These are phyloP conservation scores for Eupsilia transversa DNA, from an alignment of 2,888 invertebrate genomes.

Conservation along the genomic window DNA sequence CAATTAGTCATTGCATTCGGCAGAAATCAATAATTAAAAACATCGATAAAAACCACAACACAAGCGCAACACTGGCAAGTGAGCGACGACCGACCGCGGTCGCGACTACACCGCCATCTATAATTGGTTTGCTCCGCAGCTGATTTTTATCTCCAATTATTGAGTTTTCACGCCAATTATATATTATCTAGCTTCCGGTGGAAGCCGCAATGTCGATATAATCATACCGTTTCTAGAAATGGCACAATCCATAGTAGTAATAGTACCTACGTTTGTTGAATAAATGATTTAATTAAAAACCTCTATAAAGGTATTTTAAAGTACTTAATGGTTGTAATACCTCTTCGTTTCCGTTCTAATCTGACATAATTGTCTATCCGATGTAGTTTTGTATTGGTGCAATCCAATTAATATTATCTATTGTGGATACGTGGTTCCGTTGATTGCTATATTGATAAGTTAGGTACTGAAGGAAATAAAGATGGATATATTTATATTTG, in stretches of 20 bases:
- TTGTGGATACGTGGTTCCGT: neutral
- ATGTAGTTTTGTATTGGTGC: constrained; percentile 9
- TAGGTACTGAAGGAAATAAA: neutral
- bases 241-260: constrained; percentile 62
- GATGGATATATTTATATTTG: neutral
- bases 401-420: neutral
- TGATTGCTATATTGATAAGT: neutral
- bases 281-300: constrained; percentile 66
- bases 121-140: constrained; percentile 87
- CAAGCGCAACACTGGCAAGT: constrained; percentile 69
- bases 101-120: constrained; percentile 83
- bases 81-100: constrained; percentile 74
- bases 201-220: constrained; percentile 81
- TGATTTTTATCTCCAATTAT: constrained; percentile 90
- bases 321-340: constrained; percentile 33
- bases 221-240: constrained; percentile 74
- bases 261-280: constrained; percentile 62
- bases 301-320: constrained; percentile 40
- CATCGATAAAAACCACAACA: constrained; percentile 46
- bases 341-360: constrained; percentile 42
- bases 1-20: neutral
- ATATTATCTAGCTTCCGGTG: constrained; percentile 87
- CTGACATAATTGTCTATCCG: neutral
- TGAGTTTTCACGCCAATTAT: constrained; percentile 90
- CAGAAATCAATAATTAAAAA: neutral